A percentile compares a stretch with the other conserved stretches of the same genome.
phyloP scores from a whole-genome alignment of 1,140 invertebrate species.

The Orchesella cincta region DNA sequence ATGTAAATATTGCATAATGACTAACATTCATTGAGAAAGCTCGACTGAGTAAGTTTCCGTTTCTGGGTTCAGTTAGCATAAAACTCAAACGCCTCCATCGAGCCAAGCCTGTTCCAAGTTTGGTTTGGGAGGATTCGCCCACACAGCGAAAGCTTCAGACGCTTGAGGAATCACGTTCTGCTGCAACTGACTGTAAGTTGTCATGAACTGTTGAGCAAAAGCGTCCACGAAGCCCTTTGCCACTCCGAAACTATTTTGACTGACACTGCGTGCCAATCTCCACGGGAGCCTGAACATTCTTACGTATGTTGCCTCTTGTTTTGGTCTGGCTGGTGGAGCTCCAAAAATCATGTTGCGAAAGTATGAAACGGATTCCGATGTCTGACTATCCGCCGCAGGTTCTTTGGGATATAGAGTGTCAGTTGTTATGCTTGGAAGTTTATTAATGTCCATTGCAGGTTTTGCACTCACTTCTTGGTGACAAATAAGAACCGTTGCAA shows the following conservation, averaged over 20 bases:
- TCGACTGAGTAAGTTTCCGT: background rate
- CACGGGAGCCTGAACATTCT: background rate
- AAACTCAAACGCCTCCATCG: conserved; percentile 2
- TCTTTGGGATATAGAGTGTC: background rate
- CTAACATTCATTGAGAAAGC: background rate
- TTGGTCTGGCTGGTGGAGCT: background rate
- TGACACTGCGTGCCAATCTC: conserved; percentile 2
- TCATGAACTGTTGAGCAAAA: conserved; percentile 2
- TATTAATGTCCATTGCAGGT: background rate
- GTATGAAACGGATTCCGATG: background rate
- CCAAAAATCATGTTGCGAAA: background rate
- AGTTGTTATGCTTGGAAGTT: conserved; percentile 7
- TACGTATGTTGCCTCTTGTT: background rate
- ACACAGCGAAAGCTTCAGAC: background rate
- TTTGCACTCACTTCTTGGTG: background rate
- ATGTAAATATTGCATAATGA: too few relatives aligned
- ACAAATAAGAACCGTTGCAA: background rate
- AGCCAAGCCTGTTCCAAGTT: background rate
- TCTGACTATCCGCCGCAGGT: background rate
- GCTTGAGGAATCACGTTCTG: background rate
- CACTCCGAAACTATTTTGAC: background rate
- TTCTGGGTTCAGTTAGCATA: background rate
- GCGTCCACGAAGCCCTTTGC: background rate
- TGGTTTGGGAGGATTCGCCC: background rate
- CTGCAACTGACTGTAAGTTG: background rate